These are phyloP conservation scores for Drosophila sordidula DNA, from an alignment of 2,888 invertebrate species.

Conservation along the genomic window DNA sequence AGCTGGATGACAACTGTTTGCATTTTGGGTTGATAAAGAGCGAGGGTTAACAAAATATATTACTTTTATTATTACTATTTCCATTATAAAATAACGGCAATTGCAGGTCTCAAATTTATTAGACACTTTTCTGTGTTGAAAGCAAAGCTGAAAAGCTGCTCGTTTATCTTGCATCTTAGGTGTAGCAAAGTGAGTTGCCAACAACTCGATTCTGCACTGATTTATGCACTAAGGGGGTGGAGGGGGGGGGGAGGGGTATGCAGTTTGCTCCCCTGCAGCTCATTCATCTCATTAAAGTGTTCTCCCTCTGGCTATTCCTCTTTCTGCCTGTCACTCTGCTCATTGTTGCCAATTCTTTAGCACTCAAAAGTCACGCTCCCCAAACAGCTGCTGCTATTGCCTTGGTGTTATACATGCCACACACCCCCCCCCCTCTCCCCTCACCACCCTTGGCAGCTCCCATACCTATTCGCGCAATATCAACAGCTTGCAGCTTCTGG, in stretches of 20 bases:
- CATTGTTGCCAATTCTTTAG: constrained; percentile 28
- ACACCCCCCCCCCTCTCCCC: not conserved
- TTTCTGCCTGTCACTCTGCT: constrained; percentile 1
- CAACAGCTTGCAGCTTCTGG: constrained; percentile 39
- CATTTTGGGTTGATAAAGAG: not conserved
- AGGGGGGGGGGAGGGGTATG: too few species aligned
- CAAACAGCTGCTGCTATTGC: constrained; percentile 40
- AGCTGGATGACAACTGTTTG: constrained; percentile 13
- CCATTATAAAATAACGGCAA: not conserved
- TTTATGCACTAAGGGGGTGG: constrained; percentile 14
- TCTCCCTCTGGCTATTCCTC: not conserved
- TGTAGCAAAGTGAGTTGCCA: constrained; percentile 15
- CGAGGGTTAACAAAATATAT: not conserved
- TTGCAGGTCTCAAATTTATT: constrained; percentile 6
- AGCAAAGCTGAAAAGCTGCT: constrained; percentile 2
- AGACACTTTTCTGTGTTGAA: constrained; percentile 7
- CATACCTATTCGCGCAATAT: constrained; percentile 7
- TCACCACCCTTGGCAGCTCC: not conserved
- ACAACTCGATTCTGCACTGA: constrained; percentile 27
- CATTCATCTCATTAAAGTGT: constrained; percentile 26
- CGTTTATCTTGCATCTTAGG: constrained; percentile 19
- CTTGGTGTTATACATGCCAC: not conserved
- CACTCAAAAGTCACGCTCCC: constrained; percentile 47
- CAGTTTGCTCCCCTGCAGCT: constrained; percentile 10
- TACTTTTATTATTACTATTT: not conserved